Percentiles rank a stretch among this genome's conserved stretches.
Conservation (phyloP, 2,888 invertebrate genomes). For the Scaptomyza caliginosa region DNA sequence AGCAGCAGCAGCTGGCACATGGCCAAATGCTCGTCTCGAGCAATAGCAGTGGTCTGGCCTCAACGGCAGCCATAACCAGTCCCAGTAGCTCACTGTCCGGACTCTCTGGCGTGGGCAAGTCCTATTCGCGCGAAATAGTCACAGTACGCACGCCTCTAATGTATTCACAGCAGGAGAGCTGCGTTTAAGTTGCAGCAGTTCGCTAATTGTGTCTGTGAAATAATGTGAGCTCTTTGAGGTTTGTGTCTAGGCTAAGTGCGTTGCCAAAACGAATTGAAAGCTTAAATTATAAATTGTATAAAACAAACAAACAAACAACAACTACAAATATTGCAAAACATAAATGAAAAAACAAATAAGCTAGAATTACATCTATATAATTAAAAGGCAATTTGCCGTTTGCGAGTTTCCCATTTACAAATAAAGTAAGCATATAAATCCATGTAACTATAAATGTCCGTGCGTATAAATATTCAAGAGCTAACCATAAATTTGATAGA, state of each 20-base stretch:
- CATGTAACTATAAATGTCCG: conserved; percentile 36
- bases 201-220: conserved; percentile 18
- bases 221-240: conserved; percentile 64
- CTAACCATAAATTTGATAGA: conserved; percentile 15
- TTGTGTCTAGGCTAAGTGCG: conserved; percentile 70
- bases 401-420: conserved; percentile 32
- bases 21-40: conserved; percentile 81
- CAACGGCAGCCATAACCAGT: conserved; percentile 81
- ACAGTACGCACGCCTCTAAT: conserved; percentile 88
- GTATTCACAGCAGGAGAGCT: conserved; percentile 88
- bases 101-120: conserved; percentile 83
- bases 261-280: conserved; percentile 69
- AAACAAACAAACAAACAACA: conserved; percentile 5
- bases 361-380: not conserved
- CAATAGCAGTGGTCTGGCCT: conserved; percentile 79
- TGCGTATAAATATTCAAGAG: conserved; percentile 18
- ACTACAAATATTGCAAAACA: conserved; percentile 6
- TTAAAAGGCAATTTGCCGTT: conserved; percentile 18
- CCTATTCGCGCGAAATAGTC: conserved; percentile 87
- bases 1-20: conserved; percentile 64
- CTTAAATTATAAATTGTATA: conserved; percentile 15
- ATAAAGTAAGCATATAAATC: conserved; percentile 11
- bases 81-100: conserved; percentile 82
- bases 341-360: not conserved
- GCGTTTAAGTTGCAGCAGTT: conserved; percentile 85